These are phyloP conservation scores for Babylonia areolata DNA, from an alignment of 1,140 invertebrate genomes.

Conservation along the genomic window DNA sequence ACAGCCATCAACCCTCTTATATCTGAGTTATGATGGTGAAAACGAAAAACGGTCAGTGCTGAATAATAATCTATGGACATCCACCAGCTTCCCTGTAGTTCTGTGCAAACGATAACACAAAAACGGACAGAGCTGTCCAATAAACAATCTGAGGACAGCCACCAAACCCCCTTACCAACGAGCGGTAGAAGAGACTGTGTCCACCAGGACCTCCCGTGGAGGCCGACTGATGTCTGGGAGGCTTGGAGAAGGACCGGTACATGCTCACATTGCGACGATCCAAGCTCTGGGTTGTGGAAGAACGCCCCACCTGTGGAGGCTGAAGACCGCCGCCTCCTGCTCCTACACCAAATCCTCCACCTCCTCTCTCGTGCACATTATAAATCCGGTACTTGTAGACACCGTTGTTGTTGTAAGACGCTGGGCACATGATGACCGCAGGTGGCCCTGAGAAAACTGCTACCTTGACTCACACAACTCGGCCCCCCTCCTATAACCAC, in stretches of 20 bases:
- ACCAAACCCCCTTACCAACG: not conserved
- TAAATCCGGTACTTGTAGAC: constrained; percentile 37
- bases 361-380: constrained; percentile 29
- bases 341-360: not conserved
- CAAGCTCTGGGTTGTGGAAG: not conserved
- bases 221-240: not conserved
- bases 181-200: constrained; percentile 25
- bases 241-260: constrained; percentile 35
- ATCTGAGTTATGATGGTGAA: too few species aligned
- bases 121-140: too few species aligned
- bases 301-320: too few species aligned
- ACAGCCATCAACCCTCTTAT: too few species aligned
- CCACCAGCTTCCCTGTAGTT: too few species aligned
- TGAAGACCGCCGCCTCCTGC: not conserved
- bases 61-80: too few species aligned
- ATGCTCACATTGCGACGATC: constrained; percentile 17
- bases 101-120: too few species aligned
- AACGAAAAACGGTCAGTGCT: too few species aligned
- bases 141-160: too few species aligned
- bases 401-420: constrained; percentile 18
- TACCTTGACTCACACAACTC: too few species aligned
- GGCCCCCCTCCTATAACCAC: too few species aligned
- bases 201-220: not conserved
- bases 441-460: not conserved
- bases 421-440: constrained; percentile 17